Evolutionary conservation across 2,113 vertebrate genomes (phyloP).

Genomic region (Callopanchax toddi): DNA sequence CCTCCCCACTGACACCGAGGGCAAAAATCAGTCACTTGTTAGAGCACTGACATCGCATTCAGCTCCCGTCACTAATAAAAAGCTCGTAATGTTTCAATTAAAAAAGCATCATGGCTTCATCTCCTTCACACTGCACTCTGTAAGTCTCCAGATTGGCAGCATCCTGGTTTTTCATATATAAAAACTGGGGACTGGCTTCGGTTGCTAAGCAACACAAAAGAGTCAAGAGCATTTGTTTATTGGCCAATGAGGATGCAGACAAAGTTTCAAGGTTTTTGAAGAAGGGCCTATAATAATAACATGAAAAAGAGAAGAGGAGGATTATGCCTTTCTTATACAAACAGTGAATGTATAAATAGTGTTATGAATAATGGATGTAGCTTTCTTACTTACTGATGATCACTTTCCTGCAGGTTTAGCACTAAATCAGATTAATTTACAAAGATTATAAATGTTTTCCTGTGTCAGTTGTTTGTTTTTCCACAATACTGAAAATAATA

Average conservation of each 20-base stretch:
- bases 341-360: slow-evolving; percentile 21
- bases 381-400: neutral
- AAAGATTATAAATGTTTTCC: too few species aligned
- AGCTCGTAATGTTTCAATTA: slow-evolving; percentile 48
- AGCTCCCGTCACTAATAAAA: slow-evolving; percentile 28
- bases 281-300: slow-evolving; percentile 47
- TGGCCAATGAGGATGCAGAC: slow-evolving; percentile 61
- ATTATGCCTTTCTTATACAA: slow-evolving; percentile 25
- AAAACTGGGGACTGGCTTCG: slow-evolving; percentile 60
- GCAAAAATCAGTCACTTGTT: slow-evolving; percentile 17
- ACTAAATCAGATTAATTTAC: neutral
- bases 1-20: neutral
- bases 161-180: slow-evolving; percentile 70
- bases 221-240: slow-evolving; percentile 70
- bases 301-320: slow-evolving; percentile 4
- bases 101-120: slow-evolving; percentile 49
- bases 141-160: slow-evolving; percentile 67
- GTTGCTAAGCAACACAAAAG: slow-evolving; percentile 79
- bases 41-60: slow-evolving; percentile 8
- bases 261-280: slow-evolving; percentile 69
- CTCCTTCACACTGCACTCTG: slow-evolving; percentile 58
- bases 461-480: too few species aligned
- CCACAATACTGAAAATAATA: too few species aligned
- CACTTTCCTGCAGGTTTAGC: neutral
- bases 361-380: neutral